These are phyloP conservation scores for Oppia nitens DNA, from an alignment of 1,140 invertebrate genomes.

Conservation along the genomic window DNA sequence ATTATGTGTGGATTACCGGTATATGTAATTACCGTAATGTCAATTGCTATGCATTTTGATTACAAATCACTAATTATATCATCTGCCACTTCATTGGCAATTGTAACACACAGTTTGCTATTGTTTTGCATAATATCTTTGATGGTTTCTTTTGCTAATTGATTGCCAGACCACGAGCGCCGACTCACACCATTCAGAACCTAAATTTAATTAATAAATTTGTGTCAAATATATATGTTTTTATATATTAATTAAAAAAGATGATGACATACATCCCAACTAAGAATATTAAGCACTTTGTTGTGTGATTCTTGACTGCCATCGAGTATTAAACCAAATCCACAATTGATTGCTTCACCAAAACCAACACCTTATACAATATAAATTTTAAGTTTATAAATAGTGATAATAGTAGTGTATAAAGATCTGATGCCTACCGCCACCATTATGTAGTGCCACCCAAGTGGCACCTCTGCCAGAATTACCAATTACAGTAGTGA, in stretches of 20 bases:
- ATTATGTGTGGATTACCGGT: too few species aligned
- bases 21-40: too few species aligned
- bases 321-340: conserved; percentile 48
- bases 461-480: conserved; percentile 49
- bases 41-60: too few species aligned
- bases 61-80: background rate
- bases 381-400: conserved; percentile 2
- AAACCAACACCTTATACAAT: conserved; percentile 15
- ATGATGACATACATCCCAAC: conserved; percentile 44
- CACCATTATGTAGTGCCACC: conserved; percentile 50
- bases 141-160: conserved; percentile 35
- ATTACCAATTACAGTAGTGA: conserved; percentile 48
- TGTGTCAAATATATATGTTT: background rate
- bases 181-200: conserved; percentile 26
- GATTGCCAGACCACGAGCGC: conserved; percentile 33
- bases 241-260: conserved; percentile 41
- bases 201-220: conserved; percentile 1
- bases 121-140: conserved; percentile 34
- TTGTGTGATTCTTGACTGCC: conserved; percentile 36
- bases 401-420: background rate
- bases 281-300: conserved; percentile 35
- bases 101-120: conserved; percentile 33
- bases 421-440: conserved; percentile 28
- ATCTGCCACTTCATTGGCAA: conserved; percentile 26
- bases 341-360: conserved; percentile 50